Evolutionary conservation across 2,888 invertebrate genomes (phyloP).

Genomic region (Ormia ochracea): DNA sequence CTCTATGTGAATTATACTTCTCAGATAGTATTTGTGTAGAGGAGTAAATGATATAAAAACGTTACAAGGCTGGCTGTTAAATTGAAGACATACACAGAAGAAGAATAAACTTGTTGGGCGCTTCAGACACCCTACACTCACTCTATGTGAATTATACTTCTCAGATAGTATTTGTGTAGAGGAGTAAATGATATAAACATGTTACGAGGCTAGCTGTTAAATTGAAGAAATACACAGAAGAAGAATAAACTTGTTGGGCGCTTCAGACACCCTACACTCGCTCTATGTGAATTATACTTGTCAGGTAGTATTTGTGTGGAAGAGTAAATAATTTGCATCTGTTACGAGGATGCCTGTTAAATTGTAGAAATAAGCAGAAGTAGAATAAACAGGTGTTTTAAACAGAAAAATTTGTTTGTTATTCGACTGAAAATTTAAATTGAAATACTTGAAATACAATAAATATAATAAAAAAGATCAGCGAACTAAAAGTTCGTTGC

Average conservation of each 20-base stretch:
- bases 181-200: background rate
- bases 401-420: too few relatives aligned
- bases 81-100: background rate
- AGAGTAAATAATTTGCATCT: background rate
- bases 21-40: background rate
- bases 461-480: too few relatives aligned
- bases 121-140: background rate
- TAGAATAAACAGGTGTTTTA: too few relatives aligned
- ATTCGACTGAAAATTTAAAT: too few relatives aligned
- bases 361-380: background rate
- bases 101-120: background rate
- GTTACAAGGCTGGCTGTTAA: background rate
- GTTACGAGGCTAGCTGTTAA: background rate
- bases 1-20: background rate
- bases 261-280: background rate
- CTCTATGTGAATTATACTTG: background rate
- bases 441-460: too few relatives aligned
- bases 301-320: background rate
- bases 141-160: background rate
- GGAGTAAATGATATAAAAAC: background rate
- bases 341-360: background rate
- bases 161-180: background rate
- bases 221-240: background rate
- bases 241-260: background rate
- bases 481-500: too few relatives aligned